Conservation (phyloP, 2,888 invertebrate species). For the Orchesellides sinensis region DNA sequence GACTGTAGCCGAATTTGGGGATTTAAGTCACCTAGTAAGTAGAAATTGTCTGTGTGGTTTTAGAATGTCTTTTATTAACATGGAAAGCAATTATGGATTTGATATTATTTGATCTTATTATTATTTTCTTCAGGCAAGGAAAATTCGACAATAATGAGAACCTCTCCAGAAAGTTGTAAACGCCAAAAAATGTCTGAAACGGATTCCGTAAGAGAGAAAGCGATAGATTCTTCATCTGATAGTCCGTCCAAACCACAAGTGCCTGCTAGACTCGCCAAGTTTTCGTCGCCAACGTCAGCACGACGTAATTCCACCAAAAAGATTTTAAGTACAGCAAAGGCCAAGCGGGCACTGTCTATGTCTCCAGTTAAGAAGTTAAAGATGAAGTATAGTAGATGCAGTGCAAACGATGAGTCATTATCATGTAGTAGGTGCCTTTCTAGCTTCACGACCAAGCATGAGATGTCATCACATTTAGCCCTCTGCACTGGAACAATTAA, state of each 20-base stretch:
- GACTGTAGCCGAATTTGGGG: constrained; percentile 57
- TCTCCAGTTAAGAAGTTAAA: constrained; percentile 53
- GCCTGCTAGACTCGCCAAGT: too few species aligned
- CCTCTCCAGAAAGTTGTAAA: neutral
- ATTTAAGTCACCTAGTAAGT: constrained; percentile 33
- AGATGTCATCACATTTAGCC: constrained; percentile 68
- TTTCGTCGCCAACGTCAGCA: neutral
- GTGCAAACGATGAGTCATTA: neutral
- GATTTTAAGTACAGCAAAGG: constrained; percentile 4
- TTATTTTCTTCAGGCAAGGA: constrained; percentile 4
- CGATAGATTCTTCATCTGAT: too few species aligned
- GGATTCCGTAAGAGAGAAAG: too few species aligned
- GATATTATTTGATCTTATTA: too few species aligned
- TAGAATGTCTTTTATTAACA: too few species aligned
- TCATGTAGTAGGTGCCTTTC: constrained; percentile 64
- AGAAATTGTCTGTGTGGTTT: too few species aligned
- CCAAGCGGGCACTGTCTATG: constrained; percentile 14
- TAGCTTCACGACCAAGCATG: constrained; percentile 65
- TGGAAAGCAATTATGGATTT: too few species aligned
- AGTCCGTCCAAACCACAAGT: neutral
- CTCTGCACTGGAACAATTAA: constrained; percentile 67
- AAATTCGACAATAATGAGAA: neutral
- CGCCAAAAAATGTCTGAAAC: too few species aligned
- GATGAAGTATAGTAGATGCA: constrained; percentile 37
- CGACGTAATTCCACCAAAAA: constrained; percentile 15